phyloP scores from a whole-genome alignment of 2,797 vertebrate species.

The Chaetodon trifasciatus region DNA sequence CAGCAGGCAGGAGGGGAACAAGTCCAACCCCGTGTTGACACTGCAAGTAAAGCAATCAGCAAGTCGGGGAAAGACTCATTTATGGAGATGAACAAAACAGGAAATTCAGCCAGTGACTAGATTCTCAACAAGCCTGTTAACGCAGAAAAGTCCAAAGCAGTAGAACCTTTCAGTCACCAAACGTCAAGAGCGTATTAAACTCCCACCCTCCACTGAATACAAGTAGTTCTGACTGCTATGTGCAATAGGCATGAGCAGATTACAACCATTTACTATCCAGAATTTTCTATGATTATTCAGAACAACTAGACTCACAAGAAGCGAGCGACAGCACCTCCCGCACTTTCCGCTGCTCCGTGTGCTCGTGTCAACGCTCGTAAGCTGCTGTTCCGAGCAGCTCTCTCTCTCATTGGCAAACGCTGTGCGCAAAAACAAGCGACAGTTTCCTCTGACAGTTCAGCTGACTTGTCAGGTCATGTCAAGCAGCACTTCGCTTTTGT shows the following conservation, averaged over 20 bases:
- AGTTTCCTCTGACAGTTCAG: too few relatives aligned
- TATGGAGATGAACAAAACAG: background rate
- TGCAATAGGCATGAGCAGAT: background rate
- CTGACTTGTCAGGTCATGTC: too few relatives aligned
- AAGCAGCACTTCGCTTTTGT: too few relatives aligned
- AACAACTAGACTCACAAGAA: background rate
- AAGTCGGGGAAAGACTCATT: conserved; percentile 7
- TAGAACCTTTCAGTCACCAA: background rate
- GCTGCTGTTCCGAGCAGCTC: too few relatives aligned
- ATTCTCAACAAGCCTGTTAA: background rate
- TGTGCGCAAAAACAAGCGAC: too few relatives aligned
- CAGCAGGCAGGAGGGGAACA: background rate
- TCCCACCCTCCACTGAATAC: background rate
- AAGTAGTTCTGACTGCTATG: background rate
- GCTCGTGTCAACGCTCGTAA: too few relatives aligned
- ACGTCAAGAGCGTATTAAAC: background rate
- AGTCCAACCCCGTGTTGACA: conserved; percentile 24
- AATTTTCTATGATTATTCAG: background rate
- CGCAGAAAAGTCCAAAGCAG: background rate
- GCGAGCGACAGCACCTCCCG: too few relatives aligned
- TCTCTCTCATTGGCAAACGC: too few relatives aligned
- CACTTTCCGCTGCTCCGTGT: too few relatives aligned
- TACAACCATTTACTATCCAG: background rate
- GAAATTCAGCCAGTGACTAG: background rate
- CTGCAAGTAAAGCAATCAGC: conserved; percentile 25